These are phyloP conservation scores for Maniola jurtina DNA, from an alignment of 1,140 invertebrate species.

Conservation along the genomic window DNA sequence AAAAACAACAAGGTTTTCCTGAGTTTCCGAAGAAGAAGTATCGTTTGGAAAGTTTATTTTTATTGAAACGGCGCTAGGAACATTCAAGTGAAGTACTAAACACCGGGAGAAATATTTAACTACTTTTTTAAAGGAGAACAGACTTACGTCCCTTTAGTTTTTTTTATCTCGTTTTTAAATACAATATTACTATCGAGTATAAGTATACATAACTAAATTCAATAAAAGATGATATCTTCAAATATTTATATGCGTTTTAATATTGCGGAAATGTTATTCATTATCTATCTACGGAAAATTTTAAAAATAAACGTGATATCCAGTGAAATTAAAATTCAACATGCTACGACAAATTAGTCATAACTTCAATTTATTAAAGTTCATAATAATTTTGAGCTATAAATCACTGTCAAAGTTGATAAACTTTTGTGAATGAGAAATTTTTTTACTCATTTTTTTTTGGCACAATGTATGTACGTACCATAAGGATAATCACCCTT, in stretches of 20 bases:
- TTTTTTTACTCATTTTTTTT: slow-evolving; percentile 9
- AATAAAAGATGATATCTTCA: too few species aligned
- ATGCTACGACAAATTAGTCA: too few species aligned
- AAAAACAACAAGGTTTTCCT: slow-evolving; percentile 26
- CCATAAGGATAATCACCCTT: slow-evolving; percentile 11
- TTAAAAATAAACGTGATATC: too few species aligned
- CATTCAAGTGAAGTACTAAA: slow-evolving; percentile 11
- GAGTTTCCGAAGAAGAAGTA: slow-evolving; percentile 23
- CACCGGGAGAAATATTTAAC: neutral
- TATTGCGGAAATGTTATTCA: too few species aligned
- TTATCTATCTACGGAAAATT: too few species aligned
- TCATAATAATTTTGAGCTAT: neutral
- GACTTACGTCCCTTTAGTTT: too few species aligned
- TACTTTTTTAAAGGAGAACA: neutral
- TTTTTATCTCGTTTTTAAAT: too few species aligned
- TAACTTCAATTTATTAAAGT: too few species aligned
- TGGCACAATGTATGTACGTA: neutral
- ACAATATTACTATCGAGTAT: too few species aligned
- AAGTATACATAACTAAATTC: too few species aligned
- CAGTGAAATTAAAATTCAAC: too few species aligned
- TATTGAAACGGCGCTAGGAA: slow-evolving; percentile 14
- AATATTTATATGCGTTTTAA: too few species aligned
- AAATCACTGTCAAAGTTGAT: neutral
- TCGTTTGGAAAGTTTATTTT: slow-evolving; percentile 25
- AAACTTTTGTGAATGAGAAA: neutral